phyloP scores from a whole-genome alignment of 2,113 vertebrate genomes.

The Mormyrus lacerda region DNA sequence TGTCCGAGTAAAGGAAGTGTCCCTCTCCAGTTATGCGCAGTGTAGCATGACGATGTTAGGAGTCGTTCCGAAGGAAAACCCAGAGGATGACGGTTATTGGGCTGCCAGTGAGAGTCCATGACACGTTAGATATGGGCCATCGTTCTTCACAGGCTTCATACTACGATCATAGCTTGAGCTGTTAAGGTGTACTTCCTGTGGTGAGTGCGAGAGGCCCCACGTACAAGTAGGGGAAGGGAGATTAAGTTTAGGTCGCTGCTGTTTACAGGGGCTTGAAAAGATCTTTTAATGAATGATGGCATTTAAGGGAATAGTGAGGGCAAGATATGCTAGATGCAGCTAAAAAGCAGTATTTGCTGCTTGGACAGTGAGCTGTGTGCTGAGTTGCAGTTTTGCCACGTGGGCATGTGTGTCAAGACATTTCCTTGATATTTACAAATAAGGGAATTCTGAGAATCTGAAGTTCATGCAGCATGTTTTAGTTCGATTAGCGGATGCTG shows the following conservation, averaged over 20 bases:
- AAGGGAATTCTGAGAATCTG: background rate
- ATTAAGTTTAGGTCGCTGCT: background rate
- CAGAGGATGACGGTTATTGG: background rate
- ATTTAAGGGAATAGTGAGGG: background rate
- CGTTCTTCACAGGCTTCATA: background rate
- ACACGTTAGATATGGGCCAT: background rate
- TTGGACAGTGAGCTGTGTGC: too few species aligned
- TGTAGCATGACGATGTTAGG: background rate
- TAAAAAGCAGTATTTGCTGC: background rate
- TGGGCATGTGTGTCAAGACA: too few species aligned
- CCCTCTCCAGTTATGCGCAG: background rate
- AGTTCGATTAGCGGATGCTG: background rate
- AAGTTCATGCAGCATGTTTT: background rate
- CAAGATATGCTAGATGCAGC: background rate
- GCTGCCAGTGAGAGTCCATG: background rate
- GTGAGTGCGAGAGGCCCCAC: background rate
- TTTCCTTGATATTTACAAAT: too few species aligned
- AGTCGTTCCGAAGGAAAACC: background rate
- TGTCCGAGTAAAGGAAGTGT: background rate
- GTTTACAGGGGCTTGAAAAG: background rate
- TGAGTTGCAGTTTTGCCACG: too few species aligned
- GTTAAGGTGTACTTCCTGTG: background rate
- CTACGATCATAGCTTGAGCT: background rate
- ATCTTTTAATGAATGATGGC: background rate
- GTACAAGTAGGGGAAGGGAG: background rate